Conservation (phyloP, 2,888 invertebrate genomes). For the Pseudeuparius sepicola region DNA sequence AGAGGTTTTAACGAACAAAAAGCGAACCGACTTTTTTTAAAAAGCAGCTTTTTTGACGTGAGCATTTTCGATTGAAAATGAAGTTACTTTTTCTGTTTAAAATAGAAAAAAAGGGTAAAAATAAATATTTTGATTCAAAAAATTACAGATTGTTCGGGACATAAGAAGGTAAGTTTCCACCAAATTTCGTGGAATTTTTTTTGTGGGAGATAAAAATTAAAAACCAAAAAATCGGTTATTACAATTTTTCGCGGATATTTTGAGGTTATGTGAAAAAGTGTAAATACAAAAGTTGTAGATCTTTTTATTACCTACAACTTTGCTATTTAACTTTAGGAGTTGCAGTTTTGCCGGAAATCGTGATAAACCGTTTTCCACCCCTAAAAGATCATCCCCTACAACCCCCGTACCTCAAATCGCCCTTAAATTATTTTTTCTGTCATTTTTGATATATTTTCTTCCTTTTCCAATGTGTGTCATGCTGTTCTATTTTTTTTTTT, state of each 20-base stretch:
- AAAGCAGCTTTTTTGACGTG: constrained; percentile 1
- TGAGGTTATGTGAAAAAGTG: constrained; percentile 3
- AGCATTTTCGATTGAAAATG: constrained; percentile 1
- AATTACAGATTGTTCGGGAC: constrained; percentile 1
- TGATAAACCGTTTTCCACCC: background rate
- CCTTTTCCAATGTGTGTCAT: too few species aligned
- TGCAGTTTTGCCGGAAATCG: constrained; percentile 2
- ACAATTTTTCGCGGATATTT: background rate
- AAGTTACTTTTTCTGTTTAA: background rate
- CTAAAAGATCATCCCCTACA: background rate
- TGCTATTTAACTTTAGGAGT: constrained; percentile 1
- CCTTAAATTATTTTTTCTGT: too few species aligned
- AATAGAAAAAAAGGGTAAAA: background rate
- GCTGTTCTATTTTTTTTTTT: too few species aligned
- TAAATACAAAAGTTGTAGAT: constrained; percentile 1
- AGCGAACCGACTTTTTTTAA: constrained; percentile 1
- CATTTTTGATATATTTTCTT: too few species aligned
- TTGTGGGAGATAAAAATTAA: constrained; percentile 2
- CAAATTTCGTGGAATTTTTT: constrained; percentile 2
- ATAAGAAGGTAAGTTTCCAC: constrained; percentile 2
- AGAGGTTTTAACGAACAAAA: constrained; percentile 3
- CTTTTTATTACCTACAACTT: constrained; percentile 2
- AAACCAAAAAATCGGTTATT: constrained; percentile 2
- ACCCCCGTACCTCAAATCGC: too few species aligned
- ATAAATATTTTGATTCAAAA: constrained; percentile 1